Base-by-base conservation (phyloP, 2,113 vertebrate species). In the Halichoerus grypus region DNA sequence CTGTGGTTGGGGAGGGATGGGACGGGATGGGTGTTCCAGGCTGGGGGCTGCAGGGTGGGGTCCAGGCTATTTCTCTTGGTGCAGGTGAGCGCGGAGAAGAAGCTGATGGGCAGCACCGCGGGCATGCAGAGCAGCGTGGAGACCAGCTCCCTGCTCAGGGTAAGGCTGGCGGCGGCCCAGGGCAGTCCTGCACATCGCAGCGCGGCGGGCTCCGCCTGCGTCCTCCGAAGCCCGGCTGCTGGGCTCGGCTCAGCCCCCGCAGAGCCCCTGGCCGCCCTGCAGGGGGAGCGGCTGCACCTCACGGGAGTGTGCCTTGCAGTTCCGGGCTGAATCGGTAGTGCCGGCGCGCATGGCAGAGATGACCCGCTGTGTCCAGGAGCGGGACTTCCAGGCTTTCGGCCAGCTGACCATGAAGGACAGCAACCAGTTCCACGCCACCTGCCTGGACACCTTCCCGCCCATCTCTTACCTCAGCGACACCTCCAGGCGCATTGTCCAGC, bases 391-490 rank as follows among this genome's bases (percentile, higher is more conserved):
- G 86, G 97, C 97, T 1, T 99, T 99, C 1, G 99, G 99, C 42
- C 99, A 99, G 97, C 99, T 99, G 65, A 99, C 99, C 97, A 99
- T 99, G 99, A 99, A 98, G 96, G 99, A 99, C 98, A 99, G 99
- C 98, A 99, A 99, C 98, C 99, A 99, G 98, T 99, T 99, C 97
- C 99, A 99, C 0, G 99, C 99, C 97, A 99, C 99, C 88, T 99
- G 99, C 98, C 99, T 99, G 2, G 99, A 99, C 98, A 99, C 99
- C 36, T 99, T 99, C 97, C 99, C 99, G 0, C 99, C 99, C 46
- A 99, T 99, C 98, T 99, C 99, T 97, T 99, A 99, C 98, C 99
- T 99, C 82, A 99, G 94, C 0, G 99, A 99, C 71, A 91, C 99
- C 65, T 99, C 99, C 0, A 98, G 99, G 46, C 98, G 80, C 51